phyloP scores from a whole-genome alignment of 2,113 vertebrate genomes.

The Lepisosteus oculatus region DNA sequence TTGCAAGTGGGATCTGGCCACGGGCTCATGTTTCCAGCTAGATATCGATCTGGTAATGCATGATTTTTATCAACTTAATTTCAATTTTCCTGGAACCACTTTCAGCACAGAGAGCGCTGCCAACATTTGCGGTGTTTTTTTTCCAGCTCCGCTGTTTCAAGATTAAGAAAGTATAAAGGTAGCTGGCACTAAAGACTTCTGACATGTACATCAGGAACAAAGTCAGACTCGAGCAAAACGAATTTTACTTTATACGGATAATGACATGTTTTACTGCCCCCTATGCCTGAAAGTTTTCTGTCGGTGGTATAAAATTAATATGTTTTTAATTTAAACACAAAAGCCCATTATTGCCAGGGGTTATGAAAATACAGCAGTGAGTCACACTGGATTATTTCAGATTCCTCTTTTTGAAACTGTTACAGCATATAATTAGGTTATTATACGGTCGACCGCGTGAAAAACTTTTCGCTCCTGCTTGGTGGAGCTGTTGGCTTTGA shows the following conservation, averaged over 20 bases:
- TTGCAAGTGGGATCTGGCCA: slow-evolving; percentile 47
- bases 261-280: slow-evolving; percentile 57
- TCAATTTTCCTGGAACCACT: slow-evolving; percentile 66
- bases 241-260: slow-evolving; percentile 61
- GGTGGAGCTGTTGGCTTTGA: background rate
- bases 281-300: slow-evolving; percentile 50
- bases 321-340: slow-evolving; percentile 70
- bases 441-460: slow-evolving; percentile 1
- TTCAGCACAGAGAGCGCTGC: slow-evolving; percentile 45
- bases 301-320: slow-evolving; percentile 54
- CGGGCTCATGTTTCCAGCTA: slow-evolving; percentile 46
- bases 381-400: slow-evolving; percentile 7
- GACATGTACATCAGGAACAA: slow-evolving; percentile 60
- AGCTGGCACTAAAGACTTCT: slow-evolving; percentile 68
- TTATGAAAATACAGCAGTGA: slow-evolving; percentile 54
- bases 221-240: slow-evolving; percentile 53
- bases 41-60: slow-evolving; percentile 58
- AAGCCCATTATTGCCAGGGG: slow-evolving; percentile 43
- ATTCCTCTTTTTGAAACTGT: slow-evolving; percentile 11
- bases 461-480: background rate
- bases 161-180: slow-evolving; percentile 52
- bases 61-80: slow-evolving; percentile 59
- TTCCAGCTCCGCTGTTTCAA: slow-evolving; percentile 46
- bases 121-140: slow-evolving; percentile 47
- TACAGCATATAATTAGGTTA: slow-evolving; percentile 6